Percentiles rank a stretch among this genome's conserved stretches.
These are phyloP conservation scores for Uromys caudimaculatus DNA, from an alignment of 2,797 vertebrate genomes.

Conservation along the genomic window DNA sequence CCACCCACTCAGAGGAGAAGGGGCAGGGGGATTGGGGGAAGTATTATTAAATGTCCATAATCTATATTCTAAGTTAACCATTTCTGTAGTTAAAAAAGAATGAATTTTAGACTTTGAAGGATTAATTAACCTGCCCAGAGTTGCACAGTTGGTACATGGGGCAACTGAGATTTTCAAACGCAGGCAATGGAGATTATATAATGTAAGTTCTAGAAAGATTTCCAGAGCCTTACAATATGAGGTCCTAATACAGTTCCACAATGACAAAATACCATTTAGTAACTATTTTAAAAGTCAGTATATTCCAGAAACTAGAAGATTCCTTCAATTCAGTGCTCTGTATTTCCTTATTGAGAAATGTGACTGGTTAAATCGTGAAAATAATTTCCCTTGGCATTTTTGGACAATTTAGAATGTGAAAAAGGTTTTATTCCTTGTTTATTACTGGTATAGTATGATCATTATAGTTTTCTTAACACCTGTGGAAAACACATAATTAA, in stretches of 20 bases:
- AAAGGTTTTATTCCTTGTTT: conserved; percentile 9
- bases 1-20: background rate
- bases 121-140: background rate
- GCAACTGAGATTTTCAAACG: background rate
- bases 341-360: conserved; percentile 30
- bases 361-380: background rate
- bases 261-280: background rate
- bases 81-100: background rate
- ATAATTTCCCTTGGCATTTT: background rate
- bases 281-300: background rate
- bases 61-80: background rate
- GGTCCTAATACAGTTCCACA: background rate
- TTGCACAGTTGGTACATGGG: background rate
- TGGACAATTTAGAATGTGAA: background rate
- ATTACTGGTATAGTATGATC: background rate
- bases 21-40: background rate
- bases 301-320: background rate
- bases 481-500: conserved; percentile 37
- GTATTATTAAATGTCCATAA: background rate
- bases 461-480: conserved; percentile 32
- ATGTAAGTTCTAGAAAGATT: background rate
- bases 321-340: background rate
- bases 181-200: background rate
- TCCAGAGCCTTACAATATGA: background rate
- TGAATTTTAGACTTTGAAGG: background rate